Base-by-base conservation (phyloP, 2,888 invertebrate genomes). In the Busseola fusca region DNA sequence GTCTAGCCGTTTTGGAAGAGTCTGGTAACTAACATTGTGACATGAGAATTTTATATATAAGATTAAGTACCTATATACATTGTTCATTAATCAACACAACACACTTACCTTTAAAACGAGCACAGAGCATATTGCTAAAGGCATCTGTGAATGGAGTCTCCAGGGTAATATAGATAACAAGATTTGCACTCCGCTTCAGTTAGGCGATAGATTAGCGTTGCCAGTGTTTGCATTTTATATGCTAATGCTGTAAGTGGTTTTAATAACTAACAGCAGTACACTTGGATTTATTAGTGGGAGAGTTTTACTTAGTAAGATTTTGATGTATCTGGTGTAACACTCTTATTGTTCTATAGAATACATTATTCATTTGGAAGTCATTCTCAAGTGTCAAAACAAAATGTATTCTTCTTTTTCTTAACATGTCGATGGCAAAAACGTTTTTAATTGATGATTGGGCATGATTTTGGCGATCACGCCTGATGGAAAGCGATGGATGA, bases 181-280 rank as follows among this genome's bases (percentile, higher is more conserved):
- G 75, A 80, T 83, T 83, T 54, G 66, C 59, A 54, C 30, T 69
- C 59, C 65, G 60, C 80, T 80, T 74, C 67, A 59, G 57, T 73
- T 52, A 50, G 52, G 30, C 63, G 25, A 54, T 50, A 69, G 75
- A 74, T 80, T 74, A 83, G 54, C 80, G 63, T 66, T 57, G 5
- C 54, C 10, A 52, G 48, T n/a, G 52, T 75, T 69, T 66, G 64
- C 42, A 74, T 83, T 66, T 69, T 80, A 74, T 59, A 80, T 69
- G 80, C 52, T 83, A 83, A 79, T 83, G 64, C 52, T 69, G 56
- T 64, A 66, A 79, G 69, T 80, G 83, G 37, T 80, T 83, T 66
- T 40, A 66, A 78, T 79, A 79, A 62, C 27, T 82, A 59, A 69
- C 56, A 45, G 6, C 54, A 34, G 7, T n/a, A 50, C n/a, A 10